Evolutionary conservation across 2,113 vertebrate species (phyloP).

Genomic region (Campylorhamphus procurvoides): DNA sequence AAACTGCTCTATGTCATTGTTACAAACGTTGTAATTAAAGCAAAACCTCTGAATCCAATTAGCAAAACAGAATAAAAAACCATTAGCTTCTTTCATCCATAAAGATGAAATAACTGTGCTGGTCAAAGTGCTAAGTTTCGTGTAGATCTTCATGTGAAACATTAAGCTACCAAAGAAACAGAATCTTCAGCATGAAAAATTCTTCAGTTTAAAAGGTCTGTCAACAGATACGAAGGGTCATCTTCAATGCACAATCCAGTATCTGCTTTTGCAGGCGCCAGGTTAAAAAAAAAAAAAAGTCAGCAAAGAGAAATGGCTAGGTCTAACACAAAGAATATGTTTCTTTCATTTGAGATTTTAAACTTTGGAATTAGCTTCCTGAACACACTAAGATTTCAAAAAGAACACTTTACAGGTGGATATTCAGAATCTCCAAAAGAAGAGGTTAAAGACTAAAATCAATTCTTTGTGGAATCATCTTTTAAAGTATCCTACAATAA

Average conservation of each 20-base stretch:
- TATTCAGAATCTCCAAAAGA: not conserved
- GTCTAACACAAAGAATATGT: not conserved
- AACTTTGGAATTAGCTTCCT: not conserved
- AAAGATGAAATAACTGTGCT: not conserved
- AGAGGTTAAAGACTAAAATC: not conserved
- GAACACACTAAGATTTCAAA: not conserved
- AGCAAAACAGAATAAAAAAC: not conserved
- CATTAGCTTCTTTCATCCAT: not conserved
- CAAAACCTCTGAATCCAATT: not conserved
- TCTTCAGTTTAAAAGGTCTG: not conserved
- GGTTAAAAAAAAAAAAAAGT: not conserved
- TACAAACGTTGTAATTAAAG: not conserved
- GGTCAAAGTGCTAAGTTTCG: not conserved
- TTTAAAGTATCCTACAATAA: not conserved
- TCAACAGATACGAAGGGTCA: not conserved
- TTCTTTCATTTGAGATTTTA: conserved; percentile 20
- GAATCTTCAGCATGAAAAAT: not conserved
- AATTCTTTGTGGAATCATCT: not conserved
- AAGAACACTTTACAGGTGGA: not conserved
- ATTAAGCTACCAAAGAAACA: not conserved
- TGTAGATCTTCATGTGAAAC: not conserved
- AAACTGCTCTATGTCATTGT: not conserved
- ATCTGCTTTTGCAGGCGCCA: not conserved
- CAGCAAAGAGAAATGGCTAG: not conserved
- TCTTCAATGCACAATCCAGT: not conserved